Base-by-base conservation (phyloP, 2,888 invertebrate species). In the Hyppa rectilinea region DNA sequence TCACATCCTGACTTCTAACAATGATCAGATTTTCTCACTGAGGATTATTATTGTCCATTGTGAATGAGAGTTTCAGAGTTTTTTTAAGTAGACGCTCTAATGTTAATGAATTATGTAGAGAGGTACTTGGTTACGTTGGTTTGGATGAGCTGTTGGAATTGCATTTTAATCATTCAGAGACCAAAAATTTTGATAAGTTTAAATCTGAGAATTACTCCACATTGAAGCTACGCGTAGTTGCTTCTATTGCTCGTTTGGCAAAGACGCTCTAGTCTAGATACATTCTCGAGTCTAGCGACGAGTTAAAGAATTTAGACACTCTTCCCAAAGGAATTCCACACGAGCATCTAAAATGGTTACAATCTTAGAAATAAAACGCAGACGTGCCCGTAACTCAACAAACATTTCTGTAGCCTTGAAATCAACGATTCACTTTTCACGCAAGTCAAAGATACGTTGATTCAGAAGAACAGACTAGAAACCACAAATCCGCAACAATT, bases 401-500 rank as follows among this genome's bases (percentile, higher is more conserved):
- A 31, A 26, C 49, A 31, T 71, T 64, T 10, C 50, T 68, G 4
- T 5, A 20, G 14, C 34, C 6, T 2, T 12, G 36, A 61, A 67
- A 53, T 65, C 45, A 69, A 75, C 31, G 36, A 61, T 38, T 65
- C 52, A 31, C 20, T 52, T 61, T 49, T 49, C 50, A 34, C 12
- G 23, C 52, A 70, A 75, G 63, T 78, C 58, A 68, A 71, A 66
- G 52, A 59, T 53, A 71, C 67, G 52, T 70, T 71, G 38, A 66
- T 55, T 64, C 55, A 56, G 49, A 68, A 56, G 38, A 61, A 66
- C 62, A 50, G 68, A 36, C 76, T 43, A 69, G 52, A 65, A 74
- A 67, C 72, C 77, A 67, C 70, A 71, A 82, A 83, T 83, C 77
- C 82, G 58, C 72, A 77, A 70, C 69, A 86, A 81, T 83, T 85